Percentiles rank a stretch among this genome's conserved stretches.
Evolutionary conservation across 1,140 invertebrate genomes (phyloP).

Genomic region (Dendroctonus valens): DNA sequence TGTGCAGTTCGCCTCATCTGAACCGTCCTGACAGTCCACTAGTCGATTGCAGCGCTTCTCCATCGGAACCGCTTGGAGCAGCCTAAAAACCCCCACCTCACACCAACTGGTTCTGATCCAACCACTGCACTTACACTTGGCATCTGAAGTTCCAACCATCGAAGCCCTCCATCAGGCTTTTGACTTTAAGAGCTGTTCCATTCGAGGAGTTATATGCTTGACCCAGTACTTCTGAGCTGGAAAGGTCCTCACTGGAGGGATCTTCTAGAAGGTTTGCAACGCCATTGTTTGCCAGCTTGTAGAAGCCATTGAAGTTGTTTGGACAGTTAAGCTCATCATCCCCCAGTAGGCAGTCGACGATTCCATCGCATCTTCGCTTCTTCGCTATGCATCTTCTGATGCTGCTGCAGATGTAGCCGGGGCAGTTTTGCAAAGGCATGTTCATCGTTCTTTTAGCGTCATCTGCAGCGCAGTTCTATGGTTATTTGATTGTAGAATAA

Average conservation of each 20-base stretch:
- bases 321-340: constrained; percentile 73
- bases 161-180: not conserved
- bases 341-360: constrained; percentile 70
- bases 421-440: constrained; percentile 62
- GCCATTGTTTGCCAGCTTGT: constrained; percentile 26
- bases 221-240: too few species aligned
- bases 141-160: constrained; percentile 3
- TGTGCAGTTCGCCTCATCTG: constrained; percentile 72
- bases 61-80: constrained; percentile 62
- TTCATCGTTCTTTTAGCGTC: constrained; percentile 40
- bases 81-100: constrained; percentile 51
- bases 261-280: too few species aligned
- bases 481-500: too few species aligned
- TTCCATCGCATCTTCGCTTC: constrained; percentile 64
- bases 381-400: constrained; percentile 65
- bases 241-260: not conserved
- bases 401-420: constrained; percentile 65
- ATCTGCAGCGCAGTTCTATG: too few species aligned
- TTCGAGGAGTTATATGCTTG: too few species aligned
- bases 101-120: constrained; percentile 27
- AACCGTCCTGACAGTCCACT: constrained; percentile 77
- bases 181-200: too few species aligned
- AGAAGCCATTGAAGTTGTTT: constrained; percentile 30
- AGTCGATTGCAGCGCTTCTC: constrained; percentile 65
- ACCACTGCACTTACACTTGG: not conserved